These are phyloP conservation scores for Seriola dumerili DNA, from an alignment of 2,113 vertebrate species.

Conservation along the genomic window DNA sequence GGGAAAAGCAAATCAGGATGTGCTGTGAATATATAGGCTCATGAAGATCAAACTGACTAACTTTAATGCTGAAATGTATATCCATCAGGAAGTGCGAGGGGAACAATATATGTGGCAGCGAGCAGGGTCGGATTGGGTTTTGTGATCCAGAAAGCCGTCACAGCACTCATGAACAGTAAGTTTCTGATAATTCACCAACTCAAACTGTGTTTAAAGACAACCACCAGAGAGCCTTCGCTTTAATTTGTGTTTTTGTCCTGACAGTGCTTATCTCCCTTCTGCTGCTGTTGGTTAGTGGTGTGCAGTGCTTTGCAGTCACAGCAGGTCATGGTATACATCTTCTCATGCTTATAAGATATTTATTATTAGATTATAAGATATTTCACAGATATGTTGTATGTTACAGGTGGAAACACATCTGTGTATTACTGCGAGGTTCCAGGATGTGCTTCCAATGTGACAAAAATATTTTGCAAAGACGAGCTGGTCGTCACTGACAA, in stretches of 20 bases:
- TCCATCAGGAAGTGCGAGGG: neutral
- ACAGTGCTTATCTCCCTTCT: neutral
- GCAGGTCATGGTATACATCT: neutral
- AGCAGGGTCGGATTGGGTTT: neutral
- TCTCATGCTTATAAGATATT: neutral
- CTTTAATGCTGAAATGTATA: neutral
- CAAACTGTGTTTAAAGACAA: neutral
- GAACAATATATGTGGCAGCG: no score
- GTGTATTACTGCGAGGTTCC: neutral
- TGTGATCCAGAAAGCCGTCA: neutral
- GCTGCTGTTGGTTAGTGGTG: neutral
- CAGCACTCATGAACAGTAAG: slow-evolving; percentile 12
- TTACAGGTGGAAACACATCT: neutral
- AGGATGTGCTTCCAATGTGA: slow-evolving; percentile 31
- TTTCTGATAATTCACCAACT: neutral
- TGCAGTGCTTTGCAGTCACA: neutral
- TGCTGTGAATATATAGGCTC: no score
- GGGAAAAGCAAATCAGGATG: no score
- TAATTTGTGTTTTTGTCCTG: neutral
- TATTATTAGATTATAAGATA: neutral
- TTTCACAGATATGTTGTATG: neutral
- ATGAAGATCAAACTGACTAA: no score
- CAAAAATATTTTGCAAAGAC: neutral
- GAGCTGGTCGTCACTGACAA: accelerated
- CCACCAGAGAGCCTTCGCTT: neutral